Evolutionary conservation across 2,113 vertebrate genomes (phyloP).

Genomic region (Verasper variegatus): DNA sequence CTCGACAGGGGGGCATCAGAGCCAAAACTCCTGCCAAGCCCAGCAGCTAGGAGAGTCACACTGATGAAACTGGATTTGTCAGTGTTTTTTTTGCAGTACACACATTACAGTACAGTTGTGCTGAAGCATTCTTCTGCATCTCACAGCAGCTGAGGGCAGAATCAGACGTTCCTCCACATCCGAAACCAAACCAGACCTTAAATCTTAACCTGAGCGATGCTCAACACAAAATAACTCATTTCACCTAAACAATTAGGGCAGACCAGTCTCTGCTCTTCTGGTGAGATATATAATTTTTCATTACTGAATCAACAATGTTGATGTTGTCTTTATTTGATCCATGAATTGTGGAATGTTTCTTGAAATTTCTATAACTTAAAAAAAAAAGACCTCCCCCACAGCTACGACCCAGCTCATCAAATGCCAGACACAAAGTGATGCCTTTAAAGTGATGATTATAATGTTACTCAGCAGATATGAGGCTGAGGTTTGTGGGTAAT

Average conservation of each 20-base stretch:
- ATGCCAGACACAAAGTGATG: slow-evolving; percentile 5
- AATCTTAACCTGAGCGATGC: neutral
- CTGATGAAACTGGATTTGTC: neutral
- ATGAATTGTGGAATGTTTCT: slow-evolving; percentile 37
- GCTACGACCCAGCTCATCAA: neutral
- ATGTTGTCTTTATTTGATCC: slow-evolving; percentile 32
- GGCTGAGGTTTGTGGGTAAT: slow-evolving; percentile 52
- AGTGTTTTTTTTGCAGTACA: slow-evolving; percentile 13
- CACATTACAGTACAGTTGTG: slow-evolving; percentile 9
- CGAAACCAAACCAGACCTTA: slow-evolving; percentile 6
- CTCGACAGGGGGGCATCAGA: slow-evolving; percentile 82
- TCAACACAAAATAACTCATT: neutral
- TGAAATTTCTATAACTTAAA: slow-evolving; percentile 10
- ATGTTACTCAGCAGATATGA: slow-evolving; percentile 27
- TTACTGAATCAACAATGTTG: slow-evolving; percentile 12
- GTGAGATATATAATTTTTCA: slow-evolving; percentile 22
- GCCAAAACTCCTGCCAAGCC: slow-evolving; percentile 88
- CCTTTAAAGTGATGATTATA: slow-evolving; percentile 26
- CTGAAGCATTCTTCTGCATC: slow-evolving; percentile 23
- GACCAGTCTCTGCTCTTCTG: slow-evolving; percentile 9
- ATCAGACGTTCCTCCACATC: neutral
- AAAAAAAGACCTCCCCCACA: neutral
- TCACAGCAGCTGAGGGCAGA: slow-evolving; percentile 14
- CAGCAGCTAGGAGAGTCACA: slow-evolving; percentile 65
- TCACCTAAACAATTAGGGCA: neutral